A percentile compares a stretch with the other conserved stretches of the same genome.
Evolutionary conservation across 2,888 invertebrate species (phyloP).

Genomic region (Strigamia maritima): DNA sequence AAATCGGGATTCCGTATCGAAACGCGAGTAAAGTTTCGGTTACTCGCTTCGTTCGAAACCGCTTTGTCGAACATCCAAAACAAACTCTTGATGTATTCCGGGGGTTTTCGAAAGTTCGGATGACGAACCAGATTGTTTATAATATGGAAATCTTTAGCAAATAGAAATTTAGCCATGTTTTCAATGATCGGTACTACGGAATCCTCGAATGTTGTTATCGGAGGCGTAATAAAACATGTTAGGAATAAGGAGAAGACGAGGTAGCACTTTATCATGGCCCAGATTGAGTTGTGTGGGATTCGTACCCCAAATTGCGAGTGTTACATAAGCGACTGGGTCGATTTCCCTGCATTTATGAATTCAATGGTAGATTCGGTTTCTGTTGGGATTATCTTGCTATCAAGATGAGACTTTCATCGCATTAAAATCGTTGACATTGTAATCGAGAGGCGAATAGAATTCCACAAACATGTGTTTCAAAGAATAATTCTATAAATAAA

Average conservation of each 20-base stretch:
- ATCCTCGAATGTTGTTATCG: background rate
- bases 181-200: background rate
- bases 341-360: background rate
- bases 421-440: background rate
- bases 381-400: conserved; percentile 18
- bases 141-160: background rate
- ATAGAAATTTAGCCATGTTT: background rate
- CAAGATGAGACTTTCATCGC: conserved; percentile 27
- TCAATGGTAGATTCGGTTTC: conserved; percentile 12
- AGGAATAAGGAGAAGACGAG: background rate
- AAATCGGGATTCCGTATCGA: background rate
- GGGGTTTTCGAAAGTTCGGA: background rate
- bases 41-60: background rate
- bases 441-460: background rate
- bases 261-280: background rate
- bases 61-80: background rate
- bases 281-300: background rate
- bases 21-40: background rate
- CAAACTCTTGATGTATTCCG: background rate
- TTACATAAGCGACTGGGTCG: background rate
- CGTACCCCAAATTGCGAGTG: background rate
- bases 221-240: background rate
- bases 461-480: background rate
- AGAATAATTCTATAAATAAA: too few species aligned
- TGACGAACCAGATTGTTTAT: background rate